Conservation (phyloP, 2,797 vertebrate genomes). For the Coregonus suidteri region DNA sequence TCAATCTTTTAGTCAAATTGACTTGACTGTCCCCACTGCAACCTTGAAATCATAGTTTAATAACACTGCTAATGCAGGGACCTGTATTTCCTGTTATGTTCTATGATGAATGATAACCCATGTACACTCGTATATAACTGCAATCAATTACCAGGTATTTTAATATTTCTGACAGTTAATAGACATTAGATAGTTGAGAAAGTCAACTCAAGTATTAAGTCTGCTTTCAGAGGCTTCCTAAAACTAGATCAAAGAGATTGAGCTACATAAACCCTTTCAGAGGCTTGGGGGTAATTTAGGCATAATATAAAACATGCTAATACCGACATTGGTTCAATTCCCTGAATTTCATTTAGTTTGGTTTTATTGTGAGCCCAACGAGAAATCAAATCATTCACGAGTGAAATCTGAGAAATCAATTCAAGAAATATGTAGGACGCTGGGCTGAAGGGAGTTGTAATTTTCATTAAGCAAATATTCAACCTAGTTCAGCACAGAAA, state of each 20-base stretch:
- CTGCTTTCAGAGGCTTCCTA: neutral
- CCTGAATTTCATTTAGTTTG: no score
- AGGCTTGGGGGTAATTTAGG: neutral
- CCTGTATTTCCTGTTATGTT: constrained; percentile 10
- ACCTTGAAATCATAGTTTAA: constrained; percentile 43
- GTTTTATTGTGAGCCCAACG: no score
- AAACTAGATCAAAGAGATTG: neutral
- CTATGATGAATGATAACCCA: constrained; percentile 5
- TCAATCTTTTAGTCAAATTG: constrained; percentile 67
- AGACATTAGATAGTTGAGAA: neutral
- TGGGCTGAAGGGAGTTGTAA: no score
- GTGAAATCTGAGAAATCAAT: no score
- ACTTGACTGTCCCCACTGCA: constrained; percentile 58
- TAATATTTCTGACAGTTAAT: neutral
- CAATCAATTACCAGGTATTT: neutral
- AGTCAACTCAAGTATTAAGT: neutral
- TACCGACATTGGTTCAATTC: no score
- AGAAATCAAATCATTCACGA: no score
- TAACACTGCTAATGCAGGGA: constrained; percentile 16
- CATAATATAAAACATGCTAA: neutral
- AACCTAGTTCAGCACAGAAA: no score
- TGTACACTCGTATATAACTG: neutral
- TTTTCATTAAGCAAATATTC: no score
- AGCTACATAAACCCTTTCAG: neutral
- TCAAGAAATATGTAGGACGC: no score